These are phyloP conservation scores for Hirtodrosophila histrioides DNA, from an alignment of 2,888 invertebrate genomes.

Conservation along the genomic window DNA sequence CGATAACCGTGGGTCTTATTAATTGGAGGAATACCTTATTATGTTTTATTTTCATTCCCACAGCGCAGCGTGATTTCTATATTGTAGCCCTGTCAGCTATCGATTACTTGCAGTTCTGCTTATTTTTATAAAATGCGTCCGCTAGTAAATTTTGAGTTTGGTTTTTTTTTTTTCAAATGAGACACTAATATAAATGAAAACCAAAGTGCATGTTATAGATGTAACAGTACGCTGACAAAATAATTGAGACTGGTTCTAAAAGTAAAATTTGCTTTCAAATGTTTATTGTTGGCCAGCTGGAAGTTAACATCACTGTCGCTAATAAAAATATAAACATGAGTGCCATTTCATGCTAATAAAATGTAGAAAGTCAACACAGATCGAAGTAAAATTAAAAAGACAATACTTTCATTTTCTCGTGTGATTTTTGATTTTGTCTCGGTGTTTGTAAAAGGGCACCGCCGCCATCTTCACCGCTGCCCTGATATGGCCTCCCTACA, in stretches of 20 bases:
- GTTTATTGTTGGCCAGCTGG: constrained; percentile 34
- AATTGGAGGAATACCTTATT: not conserved
- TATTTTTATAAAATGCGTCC: constrained; percentile 29
- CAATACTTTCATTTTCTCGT: constrained; percentile 47
- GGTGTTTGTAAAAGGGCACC: constrained; percentile 30
- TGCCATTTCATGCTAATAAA: constrained; percentile 38
- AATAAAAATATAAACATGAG: constrained; percentile 50
- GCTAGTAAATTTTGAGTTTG: constrained; percentile 46
- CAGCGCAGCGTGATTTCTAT: constrained; percentile 1
- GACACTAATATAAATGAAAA: constrained; percentile 27
- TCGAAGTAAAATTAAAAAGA: constrained; percentile 54
- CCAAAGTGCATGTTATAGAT: constrained; percentile 21
- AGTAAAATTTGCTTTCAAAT: constrained; percentile 25
- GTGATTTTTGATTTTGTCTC: constrained; percentile 25
- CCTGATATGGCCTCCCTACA: constrained; percentile 80
- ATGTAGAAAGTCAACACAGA: constrained; percentile 48
- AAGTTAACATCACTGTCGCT: constrained; percentile 44
- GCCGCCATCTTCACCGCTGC: constrained; percentile 46
- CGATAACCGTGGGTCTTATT: too few relatives aligned
- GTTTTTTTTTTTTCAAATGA: constrained; percentile 26
- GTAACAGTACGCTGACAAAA: not conserved
- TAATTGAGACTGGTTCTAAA: constrained; percentile 12
- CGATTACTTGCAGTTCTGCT: constrained; percentile 26
- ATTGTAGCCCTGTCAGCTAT: constrained; percentile 29
- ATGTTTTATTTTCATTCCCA: too few relatives aligned